Base-by-base conservation (phyloP, 2,888 invertebrate genomes). In the Eudemis profundana region DNA sequence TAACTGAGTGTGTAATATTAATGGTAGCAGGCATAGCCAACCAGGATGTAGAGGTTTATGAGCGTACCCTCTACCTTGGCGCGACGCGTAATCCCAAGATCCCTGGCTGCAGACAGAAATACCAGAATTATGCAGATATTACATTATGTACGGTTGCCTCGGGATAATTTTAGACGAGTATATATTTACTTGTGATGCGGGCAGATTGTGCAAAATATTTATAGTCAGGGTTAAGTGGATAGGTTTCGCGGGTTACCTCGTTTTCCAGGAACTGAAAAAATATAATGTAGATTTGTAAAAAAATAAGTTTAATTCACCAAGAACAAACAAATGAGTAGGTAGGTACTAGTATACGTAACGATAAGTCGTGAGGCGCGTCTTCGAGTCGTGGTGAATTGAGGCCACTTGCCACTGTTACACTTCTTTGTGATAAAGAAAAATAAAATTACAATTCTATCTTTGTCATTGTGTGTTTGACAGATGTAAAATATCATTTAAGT, bases 91-190 rank as follows among this genome's bases (percentile, higher is more conserved):
- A 51, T 49, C 50, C 38, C 40, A 38, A 75, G 81, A 78, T 77
- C 81, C 78, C 74, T 75, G 78, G 57, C 42, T 65, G 59, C 60
- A 72, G 77, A 81, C 82, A 74, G 77, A 85, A 83, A 84, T 85
- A 87, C 78, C 83, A 73, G 76, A 79, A 83, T 83, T 84, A 84
- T 83, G 83, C 83, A 82, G 78, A 83, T 85, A 82, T 85, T 79
- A 82, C 78, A 81, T 84, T 86, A 85, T 84, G 77, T 79, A 79
- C 76, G 73, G 76, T 85, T 80, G 78, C 87, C 87, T 87, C 86
- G 87, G 76, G 77, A 74, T 83, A 87, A 86, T 85, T 82, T 87
- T 88, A 88, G 85, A 83, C 76, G 81, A 73, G 76, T 79, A 79
- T 75, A 80, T 76, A 78, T 75, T 78, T 77, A 79, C 79, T 75